Conservation (phyloP, 2,888 invertebrate genomes). For the Diarsia mendica region DNA sequence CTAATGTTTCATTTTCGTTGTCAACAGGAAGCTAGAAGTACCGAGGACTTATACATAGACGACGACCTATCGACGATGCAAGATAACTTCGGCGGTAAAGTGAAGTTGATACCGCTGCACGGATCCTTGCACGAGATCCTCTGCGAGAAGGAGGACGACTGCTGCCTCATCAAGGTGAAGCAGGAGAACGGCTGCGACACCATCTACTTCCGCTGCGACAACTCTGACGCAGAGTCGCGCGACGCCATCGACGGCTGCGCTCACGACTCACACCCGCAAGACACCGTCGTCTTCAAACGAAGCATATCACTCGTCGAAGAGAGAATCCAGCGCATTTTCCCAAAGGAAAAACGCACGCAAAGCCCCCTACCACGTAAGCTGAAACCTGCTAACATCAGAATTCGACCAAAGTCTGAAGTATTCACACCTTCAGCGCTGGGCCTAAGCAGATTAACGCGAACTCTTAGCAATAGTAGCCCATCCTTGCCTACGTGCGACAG, state of each 20-base stretch:
- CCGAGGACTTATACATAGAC: slow-evolving; percentile 90
- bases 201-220: slow-evolving; percentile 85
- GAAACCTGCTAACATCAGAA: slow-evolving; percentile 55
- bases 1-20: not conserved
- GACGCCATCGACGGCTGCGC: slow-evolving; percentile 81
- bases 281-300: slow-evolving; percentile 85
- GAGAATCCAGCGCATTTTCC: slow-evolving; percentile 81
- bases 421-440: slow-evolving; percentile 72
- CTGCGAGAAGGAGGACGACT: slow-evolving; percentile 86
- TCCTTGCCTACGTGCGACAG: slow-evolving; percentile 74
- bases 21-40: slow-evolving; percentile 87
- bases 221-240: slow-evolving; percentile 81
- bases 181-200: slow-evolving; percentile 87
- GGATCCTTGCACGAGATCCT: slow-evolving; percentile 87
- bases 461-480: slow-evolving; percentile 82
- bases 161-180: slow-evolving; percentile 87
- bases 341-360: slow-evolving; percentile 76
- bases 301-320: slow-evolving; percentile 86
- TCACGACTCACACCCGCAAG: slow-evolving; percentile 67
- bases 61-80: slow-evolving; percentile 88
- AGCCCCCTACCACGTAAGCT: slow-evolving; percentile 61
- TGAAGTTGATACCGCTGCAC: slow-evolving; percentile 85
- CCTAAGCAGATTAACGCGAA: slow-evolving; percentile 73
- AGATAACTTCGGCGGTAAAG: slow-evolving; percentile 85
- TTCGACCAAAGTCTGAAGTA: slow-evolving; percentile 78